These are phyloP conservation scores for Homarus americanus DNA, from an alignment of 1,140 invertebrate species.

Conservation along the genomic window DNA sequence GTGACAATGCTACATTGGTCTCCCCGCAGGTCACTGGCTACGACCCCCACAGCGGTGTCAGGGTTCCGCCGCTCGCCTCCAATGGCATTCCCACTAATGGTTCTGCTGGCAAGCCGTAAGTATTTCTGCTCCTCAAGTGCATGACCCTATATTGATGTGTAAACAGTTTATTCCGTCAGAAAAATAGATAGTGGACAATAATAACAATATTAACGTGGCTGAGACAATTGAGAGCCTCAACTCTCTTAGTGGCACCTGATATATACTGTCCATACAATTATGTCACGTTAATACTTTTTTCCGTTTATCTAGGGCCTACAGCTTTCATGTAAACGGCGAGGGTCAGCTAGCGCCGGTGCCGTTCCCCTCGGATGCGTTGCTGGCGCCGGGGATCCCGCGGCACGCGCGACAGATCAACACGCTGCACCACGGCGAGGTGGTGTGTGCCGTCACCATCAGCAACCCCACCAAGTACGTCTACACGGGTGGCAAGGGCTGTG, in stretches of 20 bases:
- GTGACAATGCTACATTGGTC: neutral
- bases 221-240: too few relatives aligned
- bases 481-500: slow-evolving; percentile 99
- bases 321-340: slow-evolving; percentile 83
- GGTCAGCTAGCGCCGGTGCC: slow-evolving; percentile 93
- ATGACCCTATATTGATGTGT: too few relatives aligned
- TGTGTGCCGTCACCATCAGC: slow-evolving; percentile 92
- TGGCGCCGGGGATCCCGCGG: slow-evolving; percentile 95
- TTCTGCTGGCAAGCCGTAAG: slow-evolving; percentile 73
- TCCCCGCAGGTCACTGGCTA: slow-evolving; percentile 62
- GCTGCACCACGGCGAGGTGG: slow-evolving; percentile 95
- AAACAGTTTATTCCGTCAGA: too few relatives aligned
- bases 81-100: slow-evolving; percentile 74
- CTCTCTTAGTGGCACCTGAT: too few relatives aligned
- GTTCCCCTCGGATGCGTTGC: slow-evolving; percentile 96
- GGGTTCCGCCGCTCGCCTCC: slow-evolving; percentile 56
- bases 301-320: slow-evolving; percentile 83
- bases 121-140: too few relatives aligned
- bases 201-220: too few relatives aligned
- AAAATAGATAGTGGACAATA: too few relatives aligned
- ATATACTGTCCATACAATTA: too few relatives aligned
- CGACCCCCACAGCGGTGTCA: slow-evolving; percentile 63
- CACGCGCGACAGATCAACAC: slow-evolving; percentile 94
- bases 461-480: slow-evolving; percentile 96
- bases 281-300: too few relatives aligned